Evolutionary conservation across 2,888 invertebrate genomes (phyloP), one percentile per base, ranked within the genome.

Genomic region (Agrochola macilenta): DNA sequence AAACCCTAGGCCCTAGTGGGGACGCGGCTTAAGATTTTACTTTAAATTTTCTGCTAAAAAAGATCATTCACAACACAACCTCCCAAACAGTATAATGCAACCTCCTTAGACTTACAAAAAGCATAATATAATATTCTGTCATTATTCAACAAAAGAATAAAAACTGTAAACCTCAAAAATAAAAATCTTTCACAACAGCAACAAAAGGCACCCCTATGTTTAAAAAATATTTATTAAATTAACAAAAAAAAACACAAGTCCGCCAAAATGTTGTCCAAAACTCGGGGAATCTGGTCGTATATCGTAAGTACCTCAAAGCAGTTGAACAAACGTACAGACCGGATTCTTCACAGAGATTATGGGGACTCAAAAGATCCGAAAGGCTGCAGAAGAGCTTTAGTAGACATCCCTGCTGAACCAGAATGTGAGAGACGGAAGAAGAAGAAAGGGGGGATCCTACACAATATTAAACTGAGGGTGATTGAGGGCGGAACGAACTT

Each of bases 401-500:
- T 88, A 17, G 96, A 96, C 74, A 93, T 95, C 20, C 92, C 94
- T 9, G 88, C 92, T 17, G 85, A 92, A 8, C 86, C 82, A 0
- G 90, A 93, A 8, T 95, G 94, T 83, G 90, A 92, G 30, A 91
- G 91, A 72, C 88, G 88, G 61, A 88, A 82, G 17, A 92, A 85
- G 39, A 93, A 93, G 82, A 94, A 94, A 74, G 93, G 95, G 0
- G 93, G 95, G 0, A 94, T 96, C 63, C 85, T 96, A 14, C 95
- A 95, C 79, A 94, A 86, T 84, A 95, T 96, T 43, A 96, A 95
- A 87, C 78, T 96, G 72, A 94, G 86, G 86, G 87, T 96, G 14
- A 88, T 95, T 39, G 95, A 96, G 84, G 96, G 96, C 35, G 96
- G 96, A 74, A 93, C 95, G 2, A 96, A 96, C 83, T 96, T 96